Percentiles rank a stretch among this genome's conserved stretches.
phyloP scores from a whole-genome alignment of 2,113 vertebrate genomes.

The Serilophus lunatus region DNA sequence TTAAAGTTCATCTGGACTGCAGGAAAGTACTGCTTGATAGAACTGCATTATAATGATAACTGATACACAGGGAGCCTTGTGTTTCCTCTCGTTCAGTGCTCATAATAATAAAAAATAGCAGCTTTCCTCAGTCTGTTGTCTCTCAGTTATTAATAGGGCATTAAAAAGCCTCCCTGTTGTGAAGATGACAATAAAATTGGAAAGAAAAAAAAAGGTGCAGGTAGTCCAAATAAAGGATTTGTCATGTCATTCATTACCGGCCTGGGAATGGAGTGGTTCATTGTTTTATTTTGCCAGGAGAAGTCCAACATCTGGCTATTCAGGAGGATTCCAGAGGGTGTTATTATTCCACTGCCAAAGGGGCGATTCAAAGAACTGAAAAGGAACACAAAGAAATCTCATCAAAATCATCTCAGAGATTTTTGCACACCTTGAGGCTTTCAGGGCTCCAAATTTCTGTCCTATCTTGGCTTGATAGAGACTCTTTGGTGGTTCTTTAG shows the following conservation, averaged over 20 bases:
- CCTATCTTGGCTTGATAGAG: neutral
- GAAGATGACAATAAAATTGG: neutral
- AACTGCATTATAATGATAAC: neutral
- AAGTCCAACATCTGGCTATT: constrained; percentile 98
- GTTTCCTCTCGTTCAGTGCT: neutral
- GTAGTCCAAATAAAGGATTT: neutral
- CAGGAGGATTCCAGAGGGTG: constrained; percentile 89
- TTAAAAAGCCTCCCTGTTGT: neutral
- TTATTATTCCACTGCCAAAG: constrained; percentile 93
- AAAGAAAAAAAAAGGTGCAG: neutral
- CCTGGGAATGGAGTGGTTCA: constrained; percentile 65
- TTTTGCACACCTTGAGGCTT: neutral
- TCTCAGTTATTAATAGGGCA: neutral
- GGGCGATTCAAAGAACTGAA: constrained; percentile 92
- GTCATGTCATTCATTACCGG: constrained; percentile 71
- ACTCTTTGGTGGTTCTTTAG: neutral
- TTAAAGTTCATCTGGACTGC: neutral
- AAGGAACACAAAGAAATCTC: neutral
- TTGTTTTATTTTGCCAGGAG: constrained; percentile 90
- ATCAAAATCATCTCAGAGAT: neutral
- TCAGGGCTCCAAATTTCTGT: neutral
- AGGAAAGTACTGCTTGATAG: neutral
- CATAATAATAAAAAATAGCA: neutral
- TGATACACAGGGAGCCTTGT: neutral
- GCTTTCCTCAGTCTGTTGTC: neutral